Base-by-base conservation (phyloP, 1,140 invertebrate species). In the Oscheius sp. region DNA sequence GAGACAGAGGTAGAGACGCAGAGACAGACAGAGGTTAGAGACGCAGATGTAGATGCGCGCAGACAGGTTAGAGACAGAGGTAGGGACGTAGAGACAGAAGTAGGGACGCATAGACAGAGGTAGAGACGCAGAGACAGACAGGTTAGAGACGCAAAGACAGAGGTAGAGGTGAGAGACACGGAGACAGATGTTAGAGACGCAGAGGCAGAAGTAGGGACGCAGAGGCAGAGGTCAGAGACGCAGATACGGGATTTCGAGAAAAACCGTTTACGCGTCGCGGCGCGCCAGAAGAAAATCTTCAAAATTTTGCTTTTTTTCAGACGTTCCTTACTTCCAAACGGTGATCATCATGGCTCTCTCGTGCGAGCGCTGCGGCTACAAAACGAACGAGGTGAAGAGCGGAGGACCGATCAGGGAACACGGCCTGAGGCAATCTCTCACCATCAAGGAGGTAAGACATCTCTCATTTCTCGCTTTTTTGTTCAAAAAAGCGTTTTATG, bases 321-420 rank as follows among this genome's bases (percentile, higher is more conserved):
- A 92, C 67, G 96, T 98, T 83, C 95, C 95, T 2, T 90, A 94
- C 85, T 98, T 98, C 84, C 97, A 98, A 86, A 92, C 97, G 86
- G 93, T 89, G 0, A 89, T 99, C 0, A 94, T 99, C 55, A 99
- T 99, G 95, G 93, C 94, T 1, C 95, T 93, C 0, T 88, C 86
- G 1, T 99, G 96, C 85, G 94, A 96, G 20, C 78, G 79, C 1
- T 99, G 96, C 87, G 95, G 95, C 0, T 88, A 91, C 83, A 88
- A 90, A 81, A 94, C 93, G 1, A 97, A 93, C 85, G 94, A 97
- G 87, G 93, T 99, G 0, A 99, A 99, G 86, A 91, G 93, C 32
- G 94, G 94, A 0, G 88, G 91, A 63, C 94, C 94, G 0, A 91
- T 98, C 46, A 93, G 94, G 85, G 88, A 90, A 0, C 88, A 90